A percentile compares a stretch with the other conserved stretches of the same genome.
phyloP scores from a whole-genome alignment of 2,888 invertebrate species.

The Leptarthrus brevirostris region DNA sequence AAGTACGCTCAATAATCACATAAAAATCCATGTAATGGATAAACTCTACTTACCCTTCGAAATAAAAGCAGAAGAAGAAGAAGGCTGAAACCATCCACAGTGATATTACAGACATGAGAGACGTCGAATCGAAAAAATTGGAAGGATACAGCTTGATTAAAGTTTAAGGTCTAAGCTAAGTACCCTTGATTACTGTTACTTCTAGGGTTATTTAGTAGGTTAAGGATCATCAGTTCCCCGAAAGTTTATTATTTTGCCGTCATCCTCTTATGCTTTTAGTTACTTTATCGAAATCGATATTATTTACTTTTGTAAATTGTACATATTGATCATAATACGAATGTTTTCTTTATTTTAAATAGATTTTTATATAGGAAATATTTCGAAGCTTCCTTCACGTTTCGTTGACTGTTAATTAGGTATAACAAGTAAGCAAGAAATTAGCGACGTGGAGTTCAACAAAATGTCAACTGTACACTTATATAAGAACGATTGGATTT shows the following conservation, averaged over 20 bases:
- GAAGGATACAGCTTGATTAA: slow-evolving; percentile 16
- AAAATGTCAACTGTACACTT: background rate
- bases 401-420: too few species aligned
- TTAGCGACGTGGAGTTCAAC: background rate
- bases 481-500: slow-evolving; percentile 10
- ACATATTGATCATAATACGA: too few species aligned
- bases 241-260: too few species aligned
- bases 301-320: too few species aligned
- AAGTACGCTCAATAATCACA: slow-evolving; percentile 67
- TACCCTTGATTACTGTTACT: slow-evolving; percentile 10
- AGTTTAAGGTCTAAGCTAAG: slow-evolving; percentile 34
- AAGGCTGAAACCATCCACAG: slow-evolving; percentile 55
- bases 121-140: slow-evolving; percentile 8
- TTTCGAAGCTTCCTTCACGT: too few species aligned
- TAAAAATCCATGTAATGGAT: slow-evolving; percentile 68
- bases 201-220: background rate
- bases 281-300: too few species aligned
- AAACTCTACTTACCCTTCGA: slow-evolving; percentile 67
- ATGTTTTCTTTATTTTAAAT: too few species aligned
- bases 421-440: too few species aligned
- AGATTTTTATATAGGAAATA: too few species aligned
- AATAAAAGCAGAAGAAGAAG: slow-evolving; percentile 64
- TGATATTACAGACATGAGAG: background rate
- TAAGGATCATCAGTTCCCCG: too few species aligned
- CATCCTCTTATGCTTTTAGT: too few species aligned